Base-by-base conservation (phyloP, 2,888 invertebrate species). In the Spatulosminthurus flaviceps region DNA sequence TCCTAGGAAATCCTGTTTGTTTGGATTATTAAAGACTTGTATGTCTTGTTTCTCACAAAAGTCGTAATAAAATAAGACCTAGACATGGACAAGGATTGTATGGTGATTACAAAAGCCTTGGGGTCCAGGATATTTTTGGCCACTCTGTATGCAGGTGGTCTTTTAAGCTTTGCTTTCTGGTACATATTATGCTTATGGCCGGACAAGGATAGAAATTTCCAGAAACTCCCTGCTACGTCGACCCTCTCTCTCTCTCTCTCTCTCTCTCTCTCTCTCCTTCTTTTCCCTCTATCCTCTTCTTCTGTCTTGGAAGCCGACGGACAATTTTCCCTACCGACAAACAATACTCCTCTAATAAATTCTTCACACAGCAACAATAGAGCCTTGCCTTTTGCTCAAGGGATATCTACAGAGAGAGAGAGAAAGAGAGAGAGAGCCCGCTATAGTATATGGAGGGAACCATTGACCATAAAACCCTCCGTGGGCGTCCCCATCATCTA, bases 341-440 rank as follows among this genome's bases (percentile, higher is more conserved):
- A 80, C 81, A 81, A 81, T 83, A 79, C 77, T 79, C 73, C 81
- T 79, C 83, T 82, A 83, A 82, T 82, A 83, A 83, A 83, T 82
- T 83, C 81, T 80, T 83, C 75, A 80, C 43, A 66, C 76, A 51
- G 67, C 26, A 24, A 16, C 64, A 66, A 41, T 43, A 21, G 28
- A 42, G 19, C n/a, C 64, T 64, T 26, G 2, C 26, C 21, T 64
- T n/a, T n/a, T 64, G 22, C 64, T 64, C n/a, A 51, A 34, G 34
- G 34, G 51, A 51, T 51, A 16, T 13, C 1, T 64, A 9, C n/a
- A 64, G n/a, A 24, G 2, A 2, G 64, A n/a, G n/a, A n/a, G n/a
- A n/a, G n/a, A n/a, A n/a, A n/a, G n/a, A n/a, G n/a, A n/a, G n/a
- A n/a, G n/a, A n/a, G n/a, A n/a, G n/a, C n/a, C n/a, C n/a, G n/a